Conservation (phyloP, 2,888 invertebrate genomes). For the Eupithecia pulchellata region DNA sequence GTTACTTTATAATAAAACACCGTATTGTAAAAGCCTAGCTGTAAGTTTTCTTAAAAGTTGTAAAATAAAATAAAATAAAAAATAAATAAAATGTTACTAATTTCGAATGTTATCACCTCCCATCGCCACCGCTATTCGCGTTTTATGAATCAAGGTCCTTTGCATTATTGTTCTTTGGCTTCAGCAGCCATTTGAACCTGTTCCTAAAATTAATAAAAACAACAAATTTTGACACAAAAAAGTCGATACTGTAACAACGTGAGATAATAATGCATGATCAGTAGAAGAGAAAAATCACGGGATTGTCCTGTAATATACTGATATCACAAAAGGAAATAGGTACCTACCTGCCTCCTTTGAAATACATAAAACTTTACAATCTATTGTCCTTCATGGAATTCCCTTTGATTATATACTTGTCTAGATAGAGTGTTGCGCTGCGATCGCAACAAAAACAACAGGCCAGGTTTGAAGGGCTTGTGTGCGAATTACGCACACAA, state of each 20-base stretch:
- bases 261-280: not conserved
- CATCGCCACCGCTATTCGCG: constrained; percentile 89
- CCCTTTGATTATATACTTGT: no score
- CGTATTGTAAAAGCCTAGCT: no score
- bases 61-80: no score
- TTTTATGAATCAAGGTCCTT: constrained; percentile 96
- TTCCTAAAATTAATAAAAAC: constrained; percentile 82
- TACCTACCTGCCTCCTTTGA: not conserved
- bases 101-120: no score
- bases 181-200: constrained; percentile 96
- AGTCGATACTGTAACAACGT: not conserved
- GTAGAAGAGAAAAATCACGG: not conserved
- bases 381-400: constrained; percentile 93
- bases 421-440: no score
- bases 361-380: constrained; percentile 79
- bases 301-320: no score
- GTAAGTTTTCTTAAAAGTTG: no score
- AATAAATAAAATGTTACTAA: no score
- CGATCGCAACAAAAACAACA: no score
- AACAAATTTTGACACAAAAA: not conserved
- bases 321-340: not conserved
- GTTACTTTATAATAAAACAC: no score
- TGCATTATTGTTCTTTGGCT: constrained; percentile 95
- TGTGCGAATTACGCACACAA: no score
- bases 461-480: no score